phyloP scores from a whole-genome alignment of 2,888 invertebrate genomes.

The Tipula lateralis region DNA sequence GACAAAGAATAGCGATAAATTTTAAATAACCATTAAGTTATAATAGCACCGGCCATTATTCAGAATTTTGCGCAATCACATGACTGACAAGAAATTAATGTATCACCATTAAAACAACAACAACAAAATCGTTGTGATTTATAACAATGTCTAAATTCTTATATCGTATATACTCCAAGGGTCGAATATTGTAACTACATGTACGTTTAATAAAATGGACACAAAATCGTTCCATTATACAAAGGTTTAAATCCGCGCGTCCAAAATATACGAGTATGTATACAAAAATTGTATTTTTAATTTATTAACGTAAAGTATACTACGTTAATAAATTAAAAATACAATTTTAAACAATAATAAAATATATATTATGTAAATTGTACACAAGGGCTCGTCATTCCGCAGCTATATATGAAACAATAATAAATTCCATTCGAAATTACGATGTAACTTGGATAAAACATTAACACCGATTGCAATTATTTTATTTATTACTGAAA shows the following conservation, averaged over 20 bases:
- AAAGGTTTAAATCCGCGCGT: background rate
- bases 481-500: background rate
- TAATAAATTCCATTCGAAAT: background rate
- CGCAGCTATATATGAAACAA: background rate
- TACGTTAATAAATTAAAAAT: too few species aligned
- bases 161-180: background rate
- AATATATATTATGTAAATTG: background rate
- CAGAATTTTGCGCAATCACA: background rate
- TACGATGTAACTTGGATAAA: too few species aligned
- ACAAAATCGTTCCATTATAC: background rate
- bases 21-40: background rate
- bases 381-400: background rate
- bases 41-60: background rate
- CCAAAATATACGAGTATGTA: background rate
- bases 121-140: background rate
- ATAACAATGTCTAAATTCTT: background rate
- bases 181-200: background rate
- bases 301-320: background rate
- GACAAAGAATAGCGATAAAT: background rate
- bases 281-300: background rate
- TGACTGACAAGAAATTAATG: background rate
- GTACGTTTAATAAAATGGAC: too few species aligned
- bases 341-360: background rate
- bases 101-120: background rate
- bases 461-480: background rate